Evolutionary conservation across 2,888 invertebrate species (phyloP), one percentile per base, ranked within the genome.

Genomic region (Deilephila porcellus): DNA sequence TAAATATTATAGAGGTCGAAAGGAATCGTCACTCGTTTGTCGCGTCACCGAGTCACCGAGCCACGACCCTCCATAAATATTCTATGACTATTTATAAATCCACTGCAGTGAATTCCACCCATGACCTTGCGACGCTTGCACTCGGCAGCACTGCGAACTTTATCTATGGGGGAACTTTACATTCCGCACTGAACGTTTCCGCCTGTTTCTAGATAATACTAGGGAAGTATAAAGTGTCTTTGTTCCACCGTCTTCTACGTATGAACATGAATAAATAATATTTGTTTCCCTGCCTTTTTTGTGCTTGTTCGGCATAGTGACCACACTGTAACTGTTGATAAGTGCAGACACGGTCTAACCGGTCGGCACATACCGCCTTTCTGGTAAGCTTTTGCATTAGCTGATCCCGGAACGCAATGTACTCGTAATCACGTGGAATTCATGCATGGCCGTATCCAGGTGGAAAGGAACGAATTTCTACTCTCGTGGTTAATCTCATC

Each of bases 141-240:
- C 37, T 45, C 20, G 25, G 25, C 52, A 11, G 67, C 17, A 8
- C 64, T 67, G 52, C 52, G 25, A 67, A 67, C 67, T 67, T 67
- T 25, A 67, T 52, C 67, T 67, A 64, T 37, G 37, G 67, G 64
- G 67, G 45, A 67, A 52, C 5, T 52, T 45, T 52, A 67, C 6
- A 67, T 67, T 67, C 67, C 25, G 25, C 67, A 45, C 14, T 52
- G 52, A 29, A 73, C 73, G 45, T 71, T 80, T 80, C 75, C 76
- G 45, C 20, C 52, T 20, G 45, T 64, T 6, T 52, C 7, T 56
- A 52, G 25, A 52, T 20, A 37, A 37, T 20, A 64, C n/a, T 37
- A 64, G 32, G 25, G 56, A 56, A 56, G 56, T 56, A n/a, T 56
- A n/a, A 19, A 56, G n/a, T 3, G 5, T 56, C n/a, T 56, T 32